Evolutionary conservation across 2,113 vertebrate species (phyloP).

Genomic region (Madoqua kirkii): DNA sequence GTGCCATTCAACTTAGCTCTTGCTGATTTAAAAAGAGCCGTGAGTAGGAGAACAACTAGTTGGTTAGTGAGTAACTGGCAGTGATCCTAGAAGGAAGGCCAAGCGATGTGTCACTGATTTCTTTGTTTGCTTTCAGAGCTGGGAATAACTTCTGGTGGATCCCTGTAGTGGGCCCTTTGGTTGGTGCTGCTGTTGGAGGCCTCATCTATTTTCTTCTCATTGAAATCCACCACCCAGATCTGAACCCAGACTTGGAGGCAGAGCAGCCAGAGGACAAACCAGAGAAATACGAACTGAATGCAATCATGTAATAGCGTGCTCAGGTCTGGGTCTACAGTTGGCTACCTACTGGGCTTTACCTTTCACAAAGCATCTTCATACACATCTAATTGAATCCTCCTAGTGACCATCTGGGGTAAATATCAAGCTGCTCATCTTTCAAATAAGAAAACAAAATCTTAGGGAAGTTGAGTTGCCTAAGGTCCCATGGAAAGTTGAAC

Average conservation of each 20-base stretch:
- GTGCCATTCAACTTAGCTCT: background rate
- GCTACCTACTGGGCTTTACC: background rate
- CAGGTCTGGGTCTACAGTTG: background rate
- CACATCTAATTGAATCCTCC: background rate
- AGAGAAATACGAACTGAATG: slow-evolving; percentile 91
- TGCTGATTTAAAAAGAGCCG: background rate
- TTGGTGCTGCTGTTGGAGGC: slow-evolving; percentile 89
- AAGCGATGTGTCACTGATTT: background rate
- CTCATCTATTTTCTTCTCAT: slow-evolving; percentile 88
- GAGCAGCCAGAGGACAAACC: slow-evolving; percentile 76
- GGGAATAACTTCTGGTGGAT: slow-evolving; percentile 97
- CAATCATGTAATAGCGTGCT: slow-evolving; percentile 73
- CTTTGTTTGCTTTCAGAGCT: slow-evolving; percentile 80
- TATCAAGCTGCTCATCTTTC: background rate
- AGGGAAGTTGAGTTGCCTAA: background rate
- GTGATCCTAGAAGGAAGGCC: background rate
- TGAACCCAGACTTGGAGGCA: slow-evolving; percentile 56
- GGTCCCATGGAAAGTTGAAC: background rate
- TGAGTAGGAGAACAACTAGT: background rate
- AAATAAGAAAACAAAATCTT: background rate
- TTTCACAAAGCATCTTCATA: background rate
- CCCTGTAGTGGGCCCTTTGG: slow-evolving; percentile 90
- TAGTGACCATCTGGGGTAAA: background rate
- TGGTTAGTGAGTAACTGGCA: background rate
- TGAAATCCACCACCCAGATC: slow-evolving; percentile 88